Evolutionary conservation across 2,888 invertebrate genomes (phyloP), one percentile per base, ranked within the genome.

Genomic region (Leistus spinibarbis): DNA sequence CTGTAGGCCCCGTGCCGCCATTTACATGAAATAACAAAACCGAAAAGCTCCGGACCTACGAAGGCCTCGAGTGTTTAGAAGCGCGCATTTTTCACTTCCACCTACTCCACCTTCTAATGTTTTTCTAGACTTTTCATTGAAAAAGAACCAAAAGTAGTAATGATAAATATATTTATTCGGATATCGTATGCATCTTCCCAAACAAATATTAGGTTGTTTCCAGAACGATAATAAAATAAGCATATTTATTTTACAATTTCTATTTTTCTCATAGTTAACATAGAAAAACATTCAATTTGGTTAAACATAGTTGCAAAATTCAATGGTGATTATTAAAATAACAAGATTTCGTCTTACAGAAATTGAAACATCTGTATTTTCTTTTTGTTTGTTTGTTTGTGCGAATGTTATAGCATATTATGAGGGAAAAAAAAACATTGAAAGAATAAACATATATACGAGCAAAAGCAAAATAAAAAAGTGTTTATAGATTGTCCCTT

Each of bases 1-100:
- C 60, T 60, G 60, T 67, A 40, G 73, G 73, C 16, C 40, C 17
- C 54, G 63, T 10, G 27, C 69, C 69, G 64, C 17, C 22, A 75
- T 75, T 75, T 75, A 75, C 75, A 75, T 75, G 69, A 64, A 75
- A 68, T 75, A 75, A 68, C 69, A 75, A 69, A 40, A 40, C 40
- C 40, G 40, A 40, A 40, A 40, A 40, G 40, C 40, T 13, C 40
- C 40, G 40, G 40, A 40, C 40, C 13, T 40, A 10, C 7, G 40
- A 40, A 40, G 40, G 40, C 65, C 73, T 24, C 57, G 17, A 56
- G 24, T 10, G 57, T 22, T 22, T 19, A 20, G 23, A 19, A 4
- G 22, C 63, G n/a, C 23, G n/a, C 22, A 20, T 23, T n/a, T 22
- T 63, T 23, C 0, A 13, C 63, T 22, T 16, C 63, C 20, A 10